Evolutionary conservation across 2,888 invertebrate species (phyloP).

Genomic region (Pandemis heparana): DNA sequence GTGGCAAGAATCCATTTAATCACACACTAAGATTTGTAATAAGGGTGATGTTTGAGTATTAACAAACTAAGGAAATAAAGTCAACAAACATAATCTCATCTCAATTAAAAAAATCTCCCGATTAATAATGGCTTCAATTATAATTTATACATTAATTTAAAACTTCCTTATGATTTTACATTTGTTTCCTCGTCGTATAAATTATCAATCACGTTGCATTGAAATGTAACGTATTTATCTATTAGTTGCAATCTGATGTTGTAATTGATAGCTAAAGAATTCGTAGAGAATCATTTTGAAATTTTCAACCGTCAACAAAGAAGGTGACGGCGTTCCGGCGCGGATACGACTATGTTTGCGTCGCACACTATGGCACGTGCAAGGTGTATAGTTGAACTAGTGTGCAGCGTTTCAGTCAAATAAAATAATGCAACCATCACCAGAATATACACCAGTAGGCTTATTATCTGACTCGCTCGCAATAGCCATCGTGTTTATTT

Average conservation of each 20-base stretch:
- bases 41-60: neutral
- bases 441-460: too few relatives aligned
- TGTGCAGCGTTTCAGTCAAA: too few relatives aligned
- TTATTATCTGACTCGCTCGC: too few relatives aligned
- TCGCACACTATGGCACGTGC: too few relatives aligned
- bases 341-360: too few relatives aligned
- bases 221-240: neutral
- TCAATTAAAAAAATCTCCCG: constrained; percentile 6
- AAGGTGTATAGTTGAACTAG: too few relatives aligned
- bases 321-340: too few relatives aligned
- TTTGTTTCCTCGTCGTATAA: constrained; percentile 26
- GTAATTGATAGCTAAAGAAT: neutral
- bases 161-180: constrained; percentile 27
- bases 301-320: neutral
- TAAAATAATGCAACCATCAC: too few relatives aligned
- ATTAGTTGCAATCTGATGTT: neutral
- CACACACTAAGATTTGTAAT: too few relatives aligned
- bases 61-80: constrained; percentile 2
- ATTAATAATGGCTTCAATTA: constrained; percentile 10
- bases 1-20: too few relatives aligned
- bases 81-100: constrained; percentile 16
- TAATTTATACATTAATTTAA: constrained; percentile 5
- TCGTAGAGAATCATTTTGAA: neutral
- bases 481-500: too few relatives aligned
- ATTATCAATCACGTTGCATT: constrained; percentile 28